A percentile compares a stretch with the other conserved stretches of the same genome.
Conservation (phyloP, 2,797 vertebrate genomes). For the Kryptopterus vitreolus region DNA sequence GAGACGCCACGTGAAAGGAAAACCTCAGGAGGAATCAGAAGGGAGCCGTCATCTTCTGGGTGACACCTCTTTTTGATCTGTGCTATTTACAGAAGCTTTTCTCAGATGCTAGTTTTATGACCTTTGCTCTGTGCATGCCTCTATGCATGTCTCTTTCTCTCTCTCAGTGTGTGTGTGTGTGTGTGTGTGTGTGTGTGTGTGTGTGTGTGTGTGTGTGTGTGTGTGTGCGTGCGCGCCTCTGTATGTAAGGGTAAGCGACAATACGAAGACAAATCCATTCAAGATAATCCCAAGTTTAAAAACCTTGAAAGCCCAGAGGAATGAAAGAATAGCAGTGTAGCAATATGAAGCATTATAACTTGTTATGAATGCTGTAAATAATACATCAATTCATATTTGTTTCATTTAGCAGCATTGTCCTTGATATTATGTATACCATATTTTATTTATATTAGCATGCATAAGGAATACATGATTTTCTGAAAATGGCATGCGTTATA, state of each 20-base stretch:
- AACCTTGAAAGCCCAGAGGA: background rate
- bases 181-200: background rate
- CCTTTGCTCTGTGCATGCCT: background rate
- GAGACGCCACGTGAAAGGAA: background rate
- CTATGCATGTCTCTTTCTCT: too few species aligned
- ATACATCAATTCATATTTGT: background rate
- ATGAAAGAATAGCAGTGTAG: background rate
- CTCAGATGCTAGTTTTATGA: background rate
- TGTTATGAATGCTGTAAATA: background rate
- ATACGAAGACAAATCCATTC: background rate
- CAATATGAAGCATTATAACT: background rate
- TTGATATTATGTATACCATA: background rate
- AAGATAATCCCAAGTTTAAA: background rate
- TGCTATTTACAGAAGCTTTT: slow-evolving; percentile 1
- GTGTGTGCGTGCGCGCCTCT: too few species aligned
- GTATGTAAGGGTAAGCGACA: background rate
- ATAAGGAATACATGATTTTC: background rate
- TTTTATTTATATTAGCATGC: background rate
- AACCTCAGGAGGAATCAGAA: background rate
- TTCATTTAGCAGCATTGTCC: background rate
- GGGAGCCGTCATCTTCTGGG: background rate
- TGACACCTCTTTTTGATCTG: background rate
- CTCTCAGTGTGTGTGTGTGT: background rate
- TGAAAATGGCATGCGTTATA: background rate
- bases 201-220: background rate